phyloP scores from a whole-genome alignment of 2,797 vertebrate genomes.

The Gobio occitaniae region DNA sequence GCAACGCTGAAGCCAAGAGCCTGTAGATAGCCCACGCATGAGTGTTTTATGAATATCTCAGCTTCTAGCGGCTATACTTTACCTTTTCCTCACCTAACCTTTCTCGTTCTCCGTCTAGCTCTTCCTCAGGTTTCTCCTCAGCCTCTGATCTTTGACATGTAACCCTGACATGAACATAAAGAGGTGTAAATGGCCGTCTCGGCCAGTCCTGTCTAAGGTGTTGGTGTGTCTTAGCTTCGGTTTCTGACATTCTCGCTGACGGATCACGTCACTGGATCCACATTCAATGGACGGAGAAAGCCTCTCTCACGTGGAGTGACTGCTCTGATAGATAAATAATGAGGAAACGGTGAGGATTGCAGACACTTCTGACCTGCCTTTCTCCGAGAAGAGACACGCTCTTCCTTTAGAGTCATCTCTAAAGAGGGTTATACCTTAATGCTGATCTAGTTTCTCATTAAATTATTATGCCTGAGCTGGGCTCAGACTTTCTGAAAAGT shows the following conservation, averaged over 20 bases:
- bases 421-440: slow-evolving; percentile 30
- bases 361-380: slow-evolving; percentile 61
- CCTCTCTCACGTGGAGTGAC: slow-evolving; percentile 66
- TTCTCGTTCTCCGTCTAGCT: slow-evolving; percentile 12
- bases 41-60: slow-evolving; percentile 23
- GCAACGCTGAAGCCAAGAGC: slow-evolving; percentile 53
- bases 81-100: slow-evolving; percentile 10
- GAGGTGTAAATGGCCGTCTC: slow-evolving; percentile 46
- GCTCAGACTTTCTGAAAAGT: slow-evolving; percentile 15
- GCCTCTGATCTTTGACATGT: slow-evolving; percentile 47
- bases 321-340: slow-evolving; percentile 74
- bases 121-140: slow-evolving; percentile 35
- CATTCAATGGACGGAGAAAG: slow-evolving; percentile 39
- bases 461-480: not conserved
- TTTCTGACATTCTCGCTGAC: slow-evolving; percentile 37
- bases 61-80: not conserved
- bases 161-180: slow-evolving; percentile 50
- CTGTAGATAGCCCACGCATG: not conserved
- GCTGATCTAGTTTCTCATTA: slow-evolving; percentile 27
- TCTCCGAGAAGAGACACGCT: slow-evolving; percentile 49
- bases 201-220: slow-evolving; percentile 38
- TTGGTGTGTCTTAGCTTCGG: slow-evolving; percentile 45
- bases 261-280: slow-evolving; percentile 50
- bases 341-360: slow-evolving; percentile 66
- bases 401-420: slow-evolving; percentile 5